Base-by-base conservation (phyloP, 1,140 invertebrate genomes). In the Drosophila funebris region DNA sequence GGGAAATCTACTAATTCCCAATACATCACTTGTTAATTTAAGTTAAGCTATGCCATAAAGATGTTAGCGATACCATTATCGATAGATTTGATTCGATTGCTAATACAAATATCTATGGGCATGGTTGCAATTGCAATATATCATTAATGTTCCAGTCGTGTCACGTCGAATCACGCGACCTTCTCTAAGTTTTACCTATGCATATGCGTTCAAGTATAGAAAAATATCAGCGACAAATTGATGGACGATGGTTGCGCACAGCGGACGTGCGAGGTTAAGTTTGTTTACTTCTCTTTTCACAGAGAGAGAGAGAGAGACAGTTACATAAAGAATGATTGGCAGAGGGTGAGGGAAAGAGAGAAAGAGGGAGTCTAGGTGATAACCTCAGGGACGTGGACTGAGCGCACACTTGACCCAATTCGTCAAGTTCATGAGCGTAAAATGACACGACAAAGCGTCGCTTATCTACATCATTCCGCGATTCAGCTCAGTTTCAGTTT, bases 331-430 rank as follows among this genome's bases (percentile, higher is more conserved):
- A n/a, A n/a, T n/a, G n/a, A n/a, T n/a, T n/a, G n/a, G n/a, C n/a
- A n/a, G n/a, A n/a, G n/a, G n/a, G 29, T 13, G 43, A 37, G 43
- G 39, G 24, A 53, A 8, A 46, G 27, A 14, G 18, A 24, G 29
- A 20, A 18, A n/a, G 14, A 41, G 56, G 22, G 20, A 52, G 46
- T 33, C 41, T 48, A 8, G 14, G 57, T 36, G 82, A 88, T 87
- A 87, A 82, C 78, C 70, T 41, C 18, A 20, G 33, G 36, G 22
- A 68, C 33, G 50, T 13, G 36, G n/a, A 57, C 39, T 57, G 76
- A 72, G 68, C 66, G 63, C 50, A 46, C 31, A 78, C 82, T 85
- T 85, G 82, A 87, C 78, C 82, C 78, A 76, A 50, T 72, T 78
- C 37, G 39, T 54, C 64, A 87, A 80, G 82, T 87, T 85, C 82